These are phyloP conservation scores for Pteropus alecto DNA, from an alignment of 2,113 vertebrate genomes.

Conservation along the genomic window DNA sequence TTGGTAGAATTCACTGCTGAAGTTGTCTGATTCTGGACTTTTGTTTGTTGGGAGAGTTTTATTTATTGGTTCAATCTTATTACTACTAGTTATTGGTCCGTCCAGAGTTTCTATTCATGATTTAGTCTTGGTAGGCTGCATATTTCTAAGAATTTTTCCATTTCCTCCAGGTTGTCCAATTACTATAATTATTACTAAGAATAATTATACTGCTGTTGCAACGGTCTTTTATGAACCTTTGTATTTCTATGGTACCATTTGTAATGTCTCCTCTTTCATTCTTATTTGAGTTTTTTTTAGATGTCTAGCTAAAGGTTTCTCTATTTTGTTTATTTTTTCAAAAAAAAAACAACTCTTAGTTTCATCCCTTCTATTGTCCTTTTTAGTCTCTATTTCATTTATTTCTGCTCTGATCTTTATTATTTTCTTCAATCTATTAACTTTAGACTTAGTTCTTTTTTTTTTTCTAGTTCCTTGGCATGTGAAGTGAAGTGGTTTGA, in stretches of 20 bases:
- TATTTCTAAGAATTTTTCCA: not conserved
- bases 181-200: too few species aligned
- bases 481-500: not conserved
- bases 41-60: not conserved
- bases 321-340: not conserved
- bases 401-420: not conserved
- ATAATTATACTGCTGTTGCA: too few species aligned
- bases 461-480: not conserved
- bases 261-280: not conserved
- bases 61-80: not conserved
- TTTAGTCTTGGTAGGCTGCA: not conserved
- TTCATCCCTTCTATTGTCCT: not conserved
- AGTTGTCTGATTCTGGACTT: not conserved
- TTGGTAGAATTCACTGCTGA: not conserved
- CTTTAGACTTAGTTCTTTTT: not conserved
- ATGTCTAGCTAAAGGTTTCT: not conserved
- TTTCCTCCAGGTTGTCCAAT: not conserved
- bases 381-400: not conserved
- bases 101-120: not conserved
- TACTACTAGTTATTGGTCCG: not conserved
- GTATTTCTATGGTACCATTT: not conserved
- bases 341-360: not conserved
- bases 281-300: not conserved
- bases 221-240: not conserved
- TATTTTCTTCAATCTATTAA: not conserved